A percentile compares a stretch with the other conserved stretches of the same genome.
phyloP scores from a whole-genome alignment of 2,797 vertebrate genomes.

The Dicrostonyx torquatus region DNA sequence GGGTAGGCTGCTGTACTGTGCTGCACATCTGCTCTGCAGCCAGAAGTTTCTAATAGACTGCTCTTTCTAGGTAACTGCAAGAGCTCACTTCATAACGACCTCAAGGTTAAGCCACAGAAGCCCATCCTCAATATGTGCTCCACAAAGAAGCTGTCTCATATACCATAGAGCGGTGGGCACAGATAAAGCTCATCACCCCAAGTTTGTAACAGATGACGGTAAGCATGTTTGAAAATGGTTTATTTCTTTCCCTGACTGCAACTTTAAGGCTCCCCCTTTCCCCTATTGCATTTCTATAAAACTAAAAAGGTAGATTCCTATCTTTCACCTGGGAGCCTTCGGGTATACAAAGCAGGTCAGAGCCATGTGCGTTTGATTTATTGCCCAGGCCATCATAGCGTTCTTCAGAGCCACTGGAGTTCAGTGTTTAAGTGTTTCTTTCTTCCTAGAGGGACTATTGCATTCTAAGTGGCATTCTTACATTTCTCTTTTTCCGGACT shows the following conservation, averaged over 20 bases:
- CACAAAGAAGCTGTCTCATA: neutral
- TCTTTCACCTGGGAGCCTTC: constrained; percentile 46
- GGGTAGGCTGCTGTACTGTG: no score
- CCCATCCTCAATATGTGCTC: neutral
- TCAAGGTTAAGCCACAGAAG: neutral
- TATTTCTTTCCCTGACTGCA: neutral
- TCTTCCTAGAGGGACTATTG: constrained; percentile 48
- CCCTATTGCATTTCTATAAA: constrained; percentile 47
- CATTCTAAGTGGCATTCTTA: constrained; percentile 41
- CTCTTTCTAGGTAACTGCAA: neutral
- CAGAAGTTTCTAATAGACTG: neutral
- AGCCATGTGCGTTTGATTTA: constrained; percentile 48
- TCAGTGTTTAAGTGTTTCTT: neutral
- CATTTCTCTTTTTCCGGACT: neutral
- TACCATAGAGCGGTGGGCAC: no score
- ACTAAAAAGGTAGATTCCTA: constrained; percentile 30
- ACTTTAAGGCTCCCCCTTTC: neutral
- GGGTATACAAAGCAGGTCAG: neutral
- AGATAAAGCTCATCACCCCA: neutral
- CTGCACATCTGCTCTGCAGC: accelerated
- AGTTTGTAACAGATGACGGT: neutral
- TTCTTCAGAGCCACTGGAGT: neutral
- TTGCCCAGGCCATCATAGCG: neutral
- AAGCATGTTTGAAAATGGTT: neutral
- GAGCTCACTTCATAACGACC: neutral